These are phyloP conservation scores for Acrobasis suavella DNA, from an alignment of 2,888 invertebrate genomes.

Conservation along the genomic window DNA sequence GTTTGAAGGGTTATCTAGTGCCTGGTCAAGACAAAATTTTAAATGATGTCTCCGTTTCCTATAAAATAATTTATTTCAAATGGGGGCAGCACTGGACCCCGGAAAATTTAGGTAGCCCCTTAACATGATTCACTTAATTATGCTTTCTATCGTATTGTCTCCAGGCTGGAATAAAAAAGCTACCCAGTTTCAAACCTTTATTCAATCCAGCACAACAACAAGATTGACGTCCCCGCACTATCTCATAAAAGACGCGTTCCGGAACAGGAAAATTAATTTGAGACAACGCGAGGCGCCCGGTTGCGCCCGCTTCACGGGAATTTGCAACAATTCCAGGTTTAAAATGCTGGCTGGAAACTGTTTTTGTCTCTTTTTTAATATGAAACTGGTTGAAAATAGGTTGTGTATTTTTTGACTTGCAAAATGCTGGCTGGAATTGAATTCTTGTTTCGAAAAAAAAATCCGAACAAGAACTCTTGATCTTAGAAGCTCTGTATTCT, in stretches of 20 bases:
- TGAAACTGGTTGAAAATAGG: constrained; percentile 15
- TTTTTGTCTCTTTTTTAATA: constrained; percentile 15
- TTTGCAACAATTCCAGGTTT: constrained; percentile 18
- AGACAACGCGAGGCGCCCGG: constrained; percentile 33
- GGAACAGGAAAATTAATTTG: constrained; percentile 40
- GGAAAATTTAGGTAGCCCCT: no score
- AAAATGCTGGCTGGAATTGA: constrained; percentile 4
- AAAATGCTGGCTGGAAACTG: constrained; percentile 19
- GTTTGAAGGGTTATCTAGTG: no score
- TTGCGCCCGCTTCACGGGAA: constrained; percentile 16
- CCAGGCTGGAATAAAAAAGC: no score
- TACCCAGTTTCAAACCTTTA: background rate
- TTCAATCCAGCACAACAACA: background rate
- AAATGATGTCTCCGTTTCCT: no score
- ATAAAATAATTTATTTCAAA: no score
- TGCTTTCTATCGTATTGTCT: no score
- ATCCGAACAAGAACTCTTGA: background rate
- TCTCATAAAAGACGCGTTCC: constrained; percentile 34
- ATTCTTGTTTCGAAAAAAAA: constrained; percentile 3
- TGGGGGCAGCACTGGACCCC: no score
- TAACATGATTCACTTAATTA: no score
- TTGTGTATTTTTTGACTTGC: constrained; percentile 9
- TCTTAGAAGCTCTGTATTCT: no score
- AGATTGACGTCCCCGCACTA: constrained; percentile 19
- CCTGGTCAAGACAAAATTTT: no score